phyloP scores from a whole-genome alignment of 2,797 vertebrate genomes.

The Catostomus latipinnis region DNA sequence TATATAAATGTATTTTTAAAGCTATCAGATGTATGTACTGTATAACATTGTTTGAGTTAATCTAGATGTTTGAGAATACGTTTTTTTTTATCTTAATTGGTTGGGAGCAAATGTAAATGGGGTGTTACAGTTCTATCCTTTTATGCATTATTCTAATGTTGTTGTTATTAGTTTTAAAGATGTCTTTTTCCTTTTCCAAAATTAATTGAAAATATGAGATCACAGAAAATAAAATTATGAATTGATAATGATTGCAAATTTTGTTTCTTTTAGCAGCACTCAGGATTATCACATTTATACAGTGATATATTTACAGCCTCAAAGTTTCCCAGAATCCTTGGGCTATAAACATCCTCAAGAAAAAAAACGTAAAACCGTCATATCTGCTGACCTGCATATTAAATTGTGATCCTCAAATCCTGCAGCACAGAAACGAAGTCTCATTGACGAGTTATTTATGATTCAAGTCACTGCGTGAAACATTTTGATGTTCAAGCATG shows the following conservation, averaged over 20 bases:
- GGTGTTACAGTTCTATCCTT: too few species aligned
- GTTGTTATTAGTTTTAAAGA: not conserved
- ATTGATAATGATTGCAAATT: conserved; percentile 36
- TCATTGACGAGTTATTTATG: conserved; percentile 26
- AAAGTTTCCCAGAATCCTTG: conserved; percentile 34
- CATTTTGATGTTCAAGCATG: conserved; percentile 1
- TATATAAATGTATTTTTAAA: too few species aligned
- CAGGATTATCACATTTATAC: conserved; percentile 2
- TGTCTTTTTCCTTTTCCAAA: conserved; percentile 50
- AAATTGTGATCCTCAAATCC: conserved; percentile 10
- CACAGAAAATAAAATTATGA: conserved; percentile 55
- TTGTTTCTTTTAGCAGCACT: conserved; percentile 3
- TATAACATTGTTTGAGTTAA: too few species aligned
- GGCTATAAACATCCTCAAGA: conserved; percentile 34
- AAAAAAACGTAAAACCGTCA: not conserved
- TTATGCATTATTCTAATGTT: too few species aligned
- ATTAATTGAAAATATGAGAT: conserved; percentile 48
- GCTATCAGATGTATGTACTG: too few species aligned
- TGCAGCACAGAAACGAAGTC: conserved; percentile 19
- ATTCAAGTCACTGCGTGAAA: conserved; percentile 29
- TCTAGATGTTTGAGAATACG: too few species aligned
- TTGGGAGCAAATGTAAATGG: too few species aligned
- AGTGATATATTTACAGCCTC: conserved; percentile 30
- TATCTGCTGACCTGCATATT: conserved; percentile 38
- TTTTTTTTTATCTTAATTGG: too few species aligned